Percentiles rank a stretch among this genome's conserved stretches.
These are phyloP conservation scores for Periplaneta americana DNA, from an alignment of 1,140 invertebrate species.

Conservation along the genomic window DNA sequence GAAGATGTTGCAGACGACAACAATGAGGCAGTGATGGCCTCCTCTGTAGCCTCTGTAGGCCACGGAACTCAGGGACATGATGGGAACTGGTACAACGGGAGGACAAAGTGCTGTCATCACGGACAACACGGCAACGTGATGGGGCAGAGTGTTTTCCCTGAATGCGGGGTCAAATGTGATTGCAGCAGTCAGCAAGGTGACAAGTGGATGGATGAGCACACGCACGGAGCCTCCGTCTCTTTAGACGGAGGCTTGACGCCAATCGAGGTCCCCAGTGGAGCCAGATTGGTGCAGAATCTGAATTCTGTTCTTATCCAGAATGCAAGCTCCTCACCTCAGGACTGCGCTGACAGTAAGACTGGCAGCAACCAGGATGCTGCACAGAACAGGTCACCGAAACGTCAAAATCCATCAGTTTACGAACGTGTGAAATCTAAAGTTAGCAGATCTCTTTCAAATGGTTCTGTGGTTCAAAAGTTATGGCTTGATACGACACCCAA, in stretches of 20 bases:
- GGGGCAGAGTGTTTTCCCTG: background rate
- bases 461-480: constrained; percentile 32
- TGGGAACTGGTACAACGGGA: background rate
- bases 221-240: background rate
- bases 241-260: background rate
- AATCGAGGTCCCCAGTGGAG: background rate
- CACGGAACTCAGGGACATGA: background rate
- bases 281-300: background rate
- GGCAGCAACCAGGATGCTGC: background rate
- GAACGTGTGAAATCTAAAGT: constrained; percentile 53
- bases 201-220: background rate
- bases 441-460: constrained; percentile 47
- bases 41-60: background rate
- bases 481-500: constrained; percentile 8
- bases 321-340: too few species aligned
- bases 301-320: background rate
- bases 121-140: constrained; percentile 14
- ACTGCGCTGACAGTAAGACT: background rate
- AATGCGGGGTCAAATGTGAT: background rate
- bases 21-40: background rate
- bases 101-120: background rate
- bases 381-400: constrained; percentile 40
- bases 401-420: constrained; percentile 48
- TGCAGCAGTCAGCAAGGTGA: background rate
- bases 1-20: background rate